These are phyloP conservation scores for Gavia stellata DNA, from an alignment of 2,113 vertebrate genomes.

Conservation along the genomic window DNA sequence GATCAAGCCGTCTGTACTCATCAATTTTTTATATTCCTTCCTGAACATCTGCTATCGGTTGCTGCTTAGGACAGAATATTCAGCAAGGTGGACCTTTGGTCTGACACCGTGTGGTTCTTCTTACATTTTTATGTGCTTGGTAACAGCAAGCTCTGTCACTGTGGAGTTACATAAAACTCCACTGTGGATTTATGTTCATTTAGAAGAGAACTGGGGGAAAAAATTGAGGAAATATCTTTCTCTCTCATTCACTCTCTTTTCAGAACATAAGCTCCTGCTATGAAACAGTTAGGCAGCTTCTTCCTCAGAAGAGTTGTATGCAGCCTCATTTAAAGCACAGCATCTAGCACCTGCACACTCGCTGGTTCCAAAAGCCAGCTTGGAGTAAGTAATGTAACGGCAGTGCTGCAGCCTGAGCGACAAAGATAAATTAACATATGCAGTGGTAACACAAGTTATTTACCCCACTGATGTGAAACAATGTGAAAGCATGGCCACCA, in stretches of 20 bases:
- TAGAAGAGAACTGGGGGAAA: neutral
- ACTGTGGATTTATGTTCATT: conserved; percentile 9
- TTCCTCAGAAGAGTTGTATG: neutral
- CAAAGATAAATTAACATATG: neutral
- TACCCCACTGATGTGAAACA: neutral
- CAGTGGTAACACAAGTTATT: neutral
- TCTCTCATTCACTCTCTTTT: neutral
- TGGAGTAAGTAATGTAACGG: neutral
- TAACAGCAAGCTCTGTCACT: neutral
- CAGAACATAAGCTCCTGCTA: neutral
- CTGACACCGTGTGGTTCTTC: neutral
- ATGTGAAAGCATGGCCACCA: neutral
- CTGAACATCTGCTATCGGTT: neutral
- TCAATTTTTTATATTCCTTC: neutral
- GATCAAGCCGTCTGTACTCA: neutral
- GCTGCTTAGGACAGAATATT: neutral
- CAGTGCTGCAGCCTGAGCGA: neutral
- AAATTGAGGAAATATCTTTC: neutral
- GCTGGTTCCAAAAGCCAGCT: neutral
- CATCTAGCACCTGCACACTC: neutral
- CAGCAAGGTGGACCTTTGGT: neutral
- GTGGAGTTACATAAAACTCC: neutral
- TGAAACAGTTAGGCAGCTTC: neutral
- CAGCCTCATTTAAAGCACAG: neutral
- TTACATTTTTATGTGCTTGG: neutral